A percentile compares a stretch with the other conserved stretches of the same genome.
These are phyloP conservation scores for Todus mexicanus DNA, from an alignment of 2,797 vertebrate genomes.

Conservation along the genomic window DNA sequence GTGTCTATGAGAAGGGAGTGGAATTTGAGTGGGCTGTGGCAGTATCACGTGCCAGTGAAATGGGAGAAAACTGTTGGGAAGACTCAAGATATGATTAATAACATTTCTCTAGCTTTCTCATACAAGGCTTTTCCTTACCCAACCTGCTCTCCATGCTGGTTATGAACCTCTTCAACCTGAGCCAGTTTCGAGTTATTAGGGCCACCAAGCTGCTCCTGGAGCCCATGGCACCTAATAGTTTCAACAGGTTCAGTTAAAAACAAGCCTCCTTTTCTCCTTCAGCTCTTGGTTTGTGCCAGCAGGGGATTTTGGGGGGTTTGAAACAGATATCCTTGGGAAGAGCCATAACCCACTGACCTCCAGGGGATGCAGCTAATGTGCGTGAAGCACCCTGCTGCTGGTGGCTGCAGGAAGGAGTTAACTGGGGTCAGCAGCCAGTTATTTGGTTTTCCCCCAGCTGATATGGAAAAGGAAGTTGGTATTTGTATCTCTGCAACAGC, in stretches of 20 bases:
- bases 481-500: neutral
- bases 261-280: neutral
- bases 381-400: neutral
- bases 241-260: neutral
- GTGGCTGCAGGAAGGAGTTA: neutral
- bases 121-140: neutral
- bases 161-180: neutral
- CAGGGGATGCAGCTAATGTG: neutral
- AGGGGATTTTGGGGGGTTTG: neutral
- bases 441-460: neutral
- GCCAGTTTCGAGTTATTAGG: neutral
- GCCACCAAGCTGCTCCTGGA: neutral
- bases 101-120: neutral
- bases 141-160: neutral
- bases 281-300: neutral
- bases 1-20: neutral
- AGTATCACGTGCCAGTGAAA: neutral
- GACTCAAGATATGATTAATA: neutral
- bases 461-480: constrained; percentile 32
- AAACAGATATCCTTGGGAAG: neutral
- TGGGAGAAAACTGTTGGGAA: neutral
- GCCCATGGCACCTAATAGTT: neutral
- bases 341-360: neutral
- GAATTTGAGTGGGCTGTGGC: neutral
- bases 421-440: neutral